These are phyloP conservation scores for Girardia tigrina DNA, from an alignment of 2,888 invertebrate genomes.

Conservation along the genomic window DNA sequence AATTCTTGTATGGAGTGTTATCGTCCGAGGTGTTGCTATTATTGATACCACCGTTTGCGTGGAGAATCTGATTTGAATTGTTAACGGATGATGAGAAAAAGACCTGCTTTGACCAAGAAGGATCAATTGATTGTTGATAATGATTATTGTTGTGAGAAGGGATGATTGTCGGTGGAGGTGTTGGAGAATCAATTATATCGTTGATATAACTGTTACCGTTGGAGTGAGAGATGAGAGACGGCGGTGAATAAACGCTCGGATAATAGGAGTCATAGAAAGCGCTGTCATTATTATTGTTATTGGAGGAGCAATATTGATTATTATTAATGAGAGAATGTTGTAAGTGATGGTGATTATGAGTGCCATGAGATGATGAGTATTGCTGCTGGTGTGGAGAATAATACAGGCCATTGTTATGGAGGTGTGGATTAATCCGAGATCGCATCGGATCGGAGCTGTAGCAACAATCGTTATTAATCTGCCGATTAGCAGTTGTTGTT, in stretches of 20 bases:
- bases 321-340: too few relatives aligned
- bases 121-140: too few relatives aligned
- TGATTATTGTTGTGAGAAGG: too few relatives aligned
- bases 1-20: background rate
- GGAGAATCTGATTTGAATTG: background rate
- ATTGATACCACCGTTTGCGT: background rate
- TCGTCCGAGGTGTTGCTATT: background rate
- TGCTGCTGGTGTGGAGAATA: background rate
- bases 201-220: background rate
- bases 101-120: background rate
- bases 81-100: background rate
- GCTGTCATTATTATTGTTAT: too few relatives aligned
- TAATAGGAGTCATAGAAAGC: constrained; percentile 10
- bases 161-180: background rate
- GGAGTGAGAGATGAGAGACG: too few relatives aligned
- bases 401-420: background rate
- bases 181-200: background rate
- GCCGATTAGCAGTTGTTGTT: background rate
- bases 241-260: background rate
- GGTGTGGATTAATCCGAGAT: background rate
- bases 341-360: background rate
- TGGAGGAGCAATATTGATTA: background rate
- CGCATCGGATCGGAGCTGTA: background rate
- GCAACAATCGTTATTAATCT: background rate
- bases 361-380: background rate